phyloP scores from a whole-genome alignment of 2,888 invertebrate species.

The Cosmia trapezina region DNA sequence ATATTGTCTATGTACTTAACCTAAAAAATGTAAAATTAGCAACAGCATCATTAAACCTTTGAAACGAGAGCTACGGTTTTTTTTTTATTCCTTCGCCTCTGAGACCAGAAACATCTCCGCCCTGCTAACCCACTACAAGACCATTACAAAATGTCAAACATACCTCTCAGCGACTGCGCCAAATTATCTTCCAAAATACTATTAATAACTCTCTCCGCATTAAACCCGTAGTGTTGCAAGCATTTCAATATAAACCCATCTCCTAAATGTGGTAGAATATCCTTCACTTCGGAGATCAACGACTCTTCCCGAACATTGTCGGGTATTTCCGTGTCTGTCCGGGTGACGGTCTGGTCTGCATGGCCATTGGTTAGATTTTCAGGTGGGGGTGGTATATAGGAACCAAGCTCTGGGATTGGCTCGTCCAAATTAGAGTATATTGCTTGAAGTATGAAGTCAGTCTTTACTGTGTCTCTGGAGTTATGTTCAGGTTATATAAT shows the following conservation, averaged over 20 bases:
- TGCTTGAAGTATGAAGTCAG: conserved; percentile 89
- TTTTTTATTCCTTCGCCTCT: too few species aligned
- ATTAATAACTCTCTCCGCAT: conserved; percentile 94
- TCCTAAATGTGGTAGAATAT: conserved; percentile 95
- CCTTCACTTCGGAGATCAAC: conserved; percentile 92
- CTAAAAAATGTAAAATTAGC: too few species aligned
- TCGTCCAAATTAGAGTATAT: conserved; percentile 87
- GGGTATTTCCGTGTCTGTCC: conserved; percentile 82
- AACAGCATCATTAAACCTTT: too few species aligned
- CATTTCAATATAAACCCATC: conserved; percentile 94
- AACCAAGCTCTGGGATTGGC: conserved; percentile 71
- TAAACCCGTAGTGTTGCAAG: conserved; percentile 94
- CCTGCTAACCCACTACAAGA: too few species aligned
- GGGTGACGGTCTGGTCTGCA: conserved; percentile 66
- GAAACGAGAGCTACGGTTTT: too few species aligned
- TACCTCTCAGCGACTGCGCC: conserved; percentile 81
- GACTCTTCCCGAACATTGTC: conserved; percentile 84
- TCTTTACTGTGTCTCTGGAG: conserved; percentile 89
- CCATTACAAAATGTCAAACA: conserved; percentile 31
- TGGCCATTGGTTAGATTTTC: conserved; percentile 75
- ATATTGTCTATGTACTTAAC: too few species aligned
- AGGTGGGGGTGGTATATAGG: conserved; percentile 22
- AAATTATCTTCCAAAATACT: conserved; percentile 94
- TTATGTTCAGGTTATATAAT: conserved; percentile 58
- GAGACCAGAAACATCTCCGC: too few species aligned